phyloP scores from a whole-genome alignment of 1,140 invertebrate genomes.

The Apolygus lucorum region DNA sequence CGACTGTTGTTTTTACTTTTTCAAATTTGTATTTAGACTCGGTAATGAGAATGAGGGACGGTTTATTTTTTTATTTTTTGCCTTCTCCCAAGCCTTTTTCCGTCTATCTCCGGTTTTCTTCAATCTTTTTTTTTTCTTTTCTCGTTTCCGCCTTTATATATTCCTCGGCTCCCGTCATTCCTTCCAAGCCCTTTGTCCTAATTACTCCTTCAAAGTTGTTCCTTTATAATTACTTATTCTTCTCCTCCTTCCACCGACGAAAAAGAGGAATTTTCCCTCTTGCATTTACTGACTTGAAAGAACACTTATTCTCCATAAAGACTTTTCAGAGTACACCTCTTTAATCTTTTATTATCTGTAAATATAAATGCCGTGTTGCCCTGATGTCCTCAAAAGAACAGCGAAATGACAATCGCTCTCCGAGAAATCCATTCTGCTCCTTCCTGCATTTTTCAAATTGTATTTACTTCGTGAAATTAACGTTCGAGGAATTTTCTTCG shows the following conservation, averaged over 20 bases:
- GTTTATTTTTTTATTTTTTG: constrained; percentile 9
- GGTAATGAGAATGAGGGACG: constrained; percentile 4
- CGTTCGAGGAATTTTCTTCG: no score
- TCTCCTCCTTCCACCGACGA: background rate
- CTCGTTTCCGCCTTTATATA: background rate
- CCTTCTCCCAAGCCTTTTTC: constrained; percentile 11
- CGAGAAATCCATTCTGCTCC: no score
- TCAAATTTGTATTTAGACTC: background rate
- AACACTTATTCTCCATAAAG: constrained; percentile 5
- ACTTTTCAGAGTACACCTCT: background rate
- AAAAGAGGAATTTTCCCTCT: background rate
- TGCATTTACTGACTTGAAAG: background rate
- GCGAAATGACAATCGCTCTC: no score
- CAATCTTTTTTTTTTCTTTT: constrained; percentile 1
- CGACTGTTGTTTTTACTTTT: background rate
- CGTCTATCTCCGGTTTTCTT: constrained; percentile 5
- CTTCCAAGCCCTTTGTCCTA: background rate
- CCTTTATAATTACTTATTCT: constrained; percentile 11
- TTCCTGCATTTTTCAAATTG: no score
- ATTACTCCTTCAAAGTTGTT: background rate
- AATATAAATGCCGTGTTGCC: background rate
- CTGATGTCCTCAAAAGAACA: no score
- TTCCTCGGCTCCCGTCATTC: constrained; percentile 2
- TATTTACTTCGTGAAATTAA: no score
- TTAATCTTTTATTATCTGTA: background rate